A percentile compares a stretch with the other conserved stretches of the same genome.
Evolutionary conservation across 2,888 invertebrate species (phyloP).

Genomic region (Ametastegia equiseti): DNA sequence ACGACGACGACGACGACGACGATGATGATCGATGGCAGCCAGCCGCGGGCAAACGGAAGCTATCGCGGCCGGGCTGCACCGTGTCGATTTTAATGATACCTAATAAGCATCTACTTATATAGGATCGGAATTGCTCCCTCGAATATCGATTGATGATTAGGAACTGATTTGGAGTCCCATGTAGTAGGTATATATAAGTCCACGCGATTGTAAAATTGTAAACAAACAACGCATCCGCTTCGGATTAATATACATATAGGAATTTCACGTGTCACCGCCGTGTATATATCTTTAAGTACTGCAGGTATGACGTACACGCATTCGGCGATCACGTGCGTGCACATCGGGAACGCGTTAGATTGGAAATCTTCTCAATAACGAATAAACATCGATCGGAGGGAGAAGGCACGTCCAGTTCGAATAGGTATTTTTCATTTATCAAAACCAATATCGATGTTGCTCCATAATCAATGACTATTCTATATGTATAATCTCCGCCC

Average conservation of each 20-base stretch:
- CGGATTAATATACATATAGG: neutral
- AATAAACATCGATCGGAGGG: neutral
- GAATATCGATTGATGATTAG: slow-evolving; percentile 14
- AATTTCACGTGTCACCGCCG: neutral
- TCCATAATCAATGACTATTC: slow-evolving; percentile 12
- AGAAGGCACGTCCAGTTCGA: neutral
- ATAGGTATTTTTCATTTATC: slow-evolving; percentile 2
- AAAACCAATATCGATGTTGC: neutral
- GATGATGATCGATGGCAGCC: neutral
- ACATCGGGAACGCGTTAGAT: neutral
- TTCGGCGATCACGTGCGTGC: neutral
- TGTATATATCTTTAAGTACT: neutral
- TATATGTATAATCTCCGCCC: neutral
- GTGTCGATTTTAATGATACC: neutral
- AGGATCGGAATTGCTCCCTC: neutral
- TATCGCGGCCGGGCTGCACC: neutral
- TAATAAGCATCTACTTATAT: neutral
- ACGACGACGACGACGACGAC: neutral
- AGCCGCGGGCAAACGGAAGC: neutral
- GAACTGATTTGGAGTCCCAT: neutral
- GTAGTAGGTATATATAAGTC: neutral
- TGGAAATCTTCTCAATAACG: neutral
- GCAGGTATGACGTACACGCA: neutral
- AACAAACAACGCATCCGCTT: slow-evolving; percentile 10
- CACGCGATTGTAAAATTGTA: slow-evolving; percentile 11